Base-by-base conservation (phyloP, 2,888 invertebrate species). In the Meloe dianella region DNA sequence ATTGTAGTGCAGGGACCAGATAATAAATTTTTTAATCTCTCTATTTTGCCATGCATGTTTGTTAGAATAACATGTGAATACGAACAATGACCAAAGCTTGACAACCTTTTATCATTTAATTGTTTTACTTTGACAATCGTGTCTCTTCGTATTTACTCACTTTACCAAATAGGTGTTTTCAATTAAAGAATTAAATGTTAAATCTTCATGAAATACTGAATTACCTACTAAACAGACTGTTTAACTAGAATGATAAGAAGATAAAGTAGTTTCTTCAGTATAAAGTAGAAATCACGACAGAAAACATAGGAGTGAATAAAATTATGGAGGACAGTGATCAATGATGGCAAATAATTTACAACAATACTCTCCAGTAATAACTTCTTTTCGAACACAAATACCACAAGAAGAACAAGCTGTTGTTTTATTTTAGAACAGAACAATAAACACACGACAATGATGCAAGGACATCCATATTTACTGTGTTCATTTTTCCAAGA, bases 11-110 rank as follows among this genome's bases (percentile, higher is more conserved):
- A 70, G 75, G 71, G 74, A 74, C 78, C 71, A 72, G 75, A 75
- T 76, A 79, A 79, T 80, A 80, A 80, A 80, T 77, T 79, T 79
- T 79, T 78, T 79, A 75, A 78, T 75, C 76, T 78, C 79, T 79
- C 79, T 78, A 80, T 80, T 80, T 79, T 79, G 78, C 80, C 78
- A 77, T 74, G 78, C 69, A 68, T 71, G 73, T 75, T 72, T 71
- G 74, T 73, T 73, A 68, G 67, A 73, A 78, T 80, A 80, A 80
- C 80, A 80, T 78, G 78, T 80, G 80, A 80, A 80, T 80, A 78
- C 79, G 77, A 78, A 78, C 79, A 79, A 78, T 78, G 79, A 74
- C 77, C 80, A 80, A 80, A 79, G 80, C 68, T 51, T 51, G 51
- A 20, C 51, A 12, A 51, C 17, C 20, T 20, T 47, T 51, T 10